These are phyloP conservation scores for Pipistrellus pipistrellus DNA, from an alignment of 2,797 vertebrate species.

Conservation along the genomic window DNA sequence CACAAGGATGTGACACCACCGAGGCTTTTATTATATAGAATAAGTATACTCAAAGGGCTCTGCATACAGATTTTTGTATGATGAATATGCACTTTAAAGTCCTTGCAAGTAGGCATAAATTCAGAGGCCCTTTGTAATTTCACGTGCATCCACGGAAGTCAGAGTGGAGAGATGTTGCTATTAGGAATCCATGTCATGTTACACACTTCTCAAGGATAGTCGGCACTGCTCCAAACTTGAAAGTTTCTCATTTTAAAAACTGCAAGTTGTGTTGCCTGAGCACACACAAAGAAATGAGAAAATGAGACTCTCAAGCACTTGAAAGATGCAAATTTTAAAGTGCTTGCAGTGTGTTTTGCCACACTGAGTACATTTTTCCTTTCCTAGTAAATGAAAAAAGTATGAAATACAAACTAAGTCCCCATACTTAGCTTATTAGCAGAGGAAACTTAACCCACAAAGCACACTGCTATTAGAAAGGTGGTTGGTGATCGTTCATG, in stretches of 20 bases:
- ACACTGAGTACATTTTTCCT: slow-evolving; percentile 10
- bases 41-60: not conserved
- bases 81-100: slow-evolving; percentile 48
- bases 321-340: slow-evolving; percentile 51
- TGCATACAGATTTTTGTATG: not conserved
- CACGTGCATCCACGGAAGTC: not conserved
- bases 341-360: not conserved
- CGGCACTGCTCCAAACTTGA: slow-evolving; percentile 37
- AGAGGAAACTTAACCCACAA: not conserved
- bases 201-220: slow-evolving; percentile 18
- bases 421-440: not conserved
- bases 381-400: slow-evolving; percentile 63
- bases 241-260: slow-evolving; percentile 34
- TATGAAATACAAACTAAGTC: not conserved
- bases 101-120: slow-evolving; percentile 15
- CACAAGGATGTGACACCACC: too few relatives aligned
- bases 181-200: not conserved
- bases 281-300: slow-evolving; percentile 40
- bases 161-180: not conserved
- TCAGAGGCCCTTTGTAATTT: slow-evolving; percentile 30
- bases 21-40: too few relatives aligned
- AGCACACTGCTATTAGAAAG: not conserved
- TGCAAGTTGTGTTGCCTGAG: not conserved
- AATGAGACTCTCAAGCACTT: not conserved
- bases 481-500: not conserved